Evolutionary conservation across 2,888 invertebrate species (phyloP).

Genomic region (Dryadula phaetusa): DNA sequence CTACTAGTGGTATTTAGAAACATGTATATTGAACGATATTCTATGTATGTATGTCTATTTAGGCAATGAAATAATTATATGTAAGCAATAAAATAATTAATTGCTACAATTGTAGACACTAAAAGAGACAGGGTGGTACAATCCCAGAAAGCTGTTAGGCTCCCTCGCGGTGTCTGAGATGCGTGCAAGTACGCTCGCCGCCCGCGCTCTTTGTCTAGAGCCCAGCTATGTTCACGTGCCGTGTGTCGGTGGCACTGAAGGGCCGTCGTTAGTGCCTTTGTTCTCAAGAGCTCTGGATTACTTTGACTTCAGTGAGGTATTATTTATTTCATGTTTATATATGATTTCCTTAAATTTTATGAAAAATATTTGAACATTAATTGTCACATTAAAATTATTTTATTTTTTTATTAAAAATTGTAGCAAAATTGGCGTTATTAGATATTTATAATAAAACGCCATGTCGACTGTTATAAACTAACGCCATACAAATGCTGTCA

Average conservation of each 20-base stretch:
- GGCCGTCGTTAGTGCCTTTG: conserved; percentile 69
- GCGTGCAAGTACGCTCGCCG: conserved; percentile 76
- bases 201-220: conserved; percentile 69
- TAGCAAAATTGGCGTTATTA: not conserved
- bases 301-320: conserved; percentile 73
- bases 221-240: conserved; percentile 73
- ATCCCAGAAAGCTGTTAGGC: conserved; percentile 69
- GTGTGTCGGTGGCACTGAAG: conserved; percentile 76
- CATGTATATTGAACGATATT: too few species aligned
- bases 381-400: not conserved
- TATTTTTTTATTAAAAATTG: not conserved
- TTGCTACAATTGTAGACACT: conserved; percentile 59
- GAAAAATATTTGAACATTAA: not conserved
- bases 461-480: not conserved
- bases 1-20: too few species aligned
- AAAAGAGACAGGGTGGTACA: conserved; percentile 75
- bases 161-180: conserved; percentile 76
- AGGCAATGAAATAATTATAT: too few species aligned
- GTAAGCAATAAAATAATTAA: not conserved
- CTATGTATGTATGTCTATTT: too few species aligned
- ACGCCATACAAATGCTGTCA: conserved; percentile 2
- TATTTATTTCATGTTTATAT: not conserved
- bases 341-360: not conserved
- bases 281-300: conserved; percentile 75
- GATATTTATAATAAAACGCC: not conserved